Base-by-base conservation (phyloP, 2,888 invertebrate genomes). In the Agriopis marginaria region DNA sequence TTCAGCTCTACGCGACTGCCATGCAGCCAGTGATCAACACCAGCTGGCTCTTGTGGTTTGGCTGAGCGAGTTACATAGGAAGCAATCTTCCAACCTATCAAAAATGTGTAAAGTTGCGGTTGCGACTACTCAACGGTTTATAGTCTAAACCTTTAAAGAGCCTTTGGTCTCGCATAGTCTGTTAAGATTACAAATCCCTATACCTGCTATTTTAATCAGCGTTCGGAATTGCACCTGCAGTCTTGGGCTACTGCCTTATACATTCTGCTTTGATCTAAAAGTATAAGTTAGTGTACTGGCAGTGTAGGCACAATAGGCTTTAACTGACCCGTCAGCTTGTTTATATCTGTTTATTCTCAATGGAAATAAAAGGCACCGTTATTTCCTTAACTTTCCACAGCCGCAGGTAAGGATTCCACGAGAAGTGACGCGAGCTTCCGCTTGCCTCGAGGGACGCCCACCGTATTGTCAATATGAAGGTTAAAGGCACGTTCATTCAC, bases 261-360 rank as follows among this genome's bases (percentile, higher is more conserved):
- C 7, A 14, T 0, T 42, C 51, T 9, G 10, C 42, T 0, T 56
- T 9, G 6, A 12, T 8, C 6, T 12, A 6, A 40, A 45, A 39
- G 11, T 40, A 12, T 10, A 44, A 67, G 67, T 45, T 67, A 56
- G 32, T 12, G n/a, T 59, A 63, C 68, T 68, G 68, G 17, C 2
- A 10, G 17, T 32, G 23, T 11, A 53, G 17, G 59, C 44, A 10
- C 51, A 63, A 55, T 23, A 45, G 17, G 17, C 39, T 56, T 89
- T 87, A 89, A 89, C 88, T 92, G 92, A 92, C 92, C 92, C 89
- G 86, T 88, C 87, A 86, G 83, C 86, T 86, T 90, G 89, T 92
- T 91, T 92, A 90, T 89, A 88, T 87, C 88, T 86, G 83, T 85
- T 84, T 50, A 56, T 42, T 42, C 87, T 88, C 89, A 89, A 89